phyloP scores from a whole-genome alignment of 2,113 vertebrate genomes.

The Crotalus tigris region DNA sequence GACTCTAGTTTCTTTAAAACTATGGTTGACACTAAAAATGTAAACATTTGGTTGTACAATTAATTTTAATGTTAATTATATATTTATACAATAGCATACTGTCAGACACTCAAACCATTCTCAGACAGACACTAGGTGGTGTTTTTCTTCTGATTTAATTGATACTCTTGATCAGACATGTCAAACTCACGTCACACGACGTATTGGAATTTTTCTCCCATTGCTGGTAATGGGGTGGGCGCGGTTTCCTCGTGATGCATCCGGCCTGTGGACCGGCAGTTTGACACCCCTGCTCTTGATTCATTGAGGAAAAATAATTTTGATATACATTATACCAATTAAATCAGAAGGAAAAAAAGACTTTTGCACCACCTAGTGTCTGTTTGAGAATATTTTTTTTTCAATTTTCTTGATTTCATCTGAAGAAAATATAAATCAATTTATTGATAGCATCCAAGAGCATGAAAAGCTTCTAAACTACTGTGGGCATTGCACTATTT shows the following conservation, averaged over 20 bases:
- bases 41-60: not conserved
- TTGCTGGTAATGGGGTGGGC: too few species aligned
- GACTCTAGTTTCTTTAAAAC: not conserved
- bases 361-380: conserved; percentile 1
- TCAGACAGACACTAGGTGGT: not conserved
- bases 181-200: too few species aligned
- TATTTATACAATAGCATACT: not conserved
- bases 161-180: not conserved
- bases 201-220: too few species aligned
- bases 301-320: not conserved
- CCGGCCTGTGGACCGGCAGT: too few species aligned
- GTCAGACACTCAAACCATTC: too few species aligned
- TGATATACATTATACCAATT: not conserved
- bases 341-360: not conserved
- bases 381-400: not conserved
- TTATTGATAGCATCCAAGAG: not conserved
- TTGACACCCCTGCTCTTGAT: not conserved
- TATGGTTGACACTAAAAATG: not conserved
- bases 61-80: not conserved
- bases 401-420: not conserved
- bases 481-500: not conserved
- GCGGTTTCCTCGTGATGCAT: too few species aligned
- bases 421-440: not conserved
- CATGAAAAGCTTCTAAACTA: not conserved
- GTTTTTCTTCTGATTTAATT: not conserved